phyloP scores from a whole-genome alignment of 2,888 invertebrate species.

The Phortica okadai region DNA sequence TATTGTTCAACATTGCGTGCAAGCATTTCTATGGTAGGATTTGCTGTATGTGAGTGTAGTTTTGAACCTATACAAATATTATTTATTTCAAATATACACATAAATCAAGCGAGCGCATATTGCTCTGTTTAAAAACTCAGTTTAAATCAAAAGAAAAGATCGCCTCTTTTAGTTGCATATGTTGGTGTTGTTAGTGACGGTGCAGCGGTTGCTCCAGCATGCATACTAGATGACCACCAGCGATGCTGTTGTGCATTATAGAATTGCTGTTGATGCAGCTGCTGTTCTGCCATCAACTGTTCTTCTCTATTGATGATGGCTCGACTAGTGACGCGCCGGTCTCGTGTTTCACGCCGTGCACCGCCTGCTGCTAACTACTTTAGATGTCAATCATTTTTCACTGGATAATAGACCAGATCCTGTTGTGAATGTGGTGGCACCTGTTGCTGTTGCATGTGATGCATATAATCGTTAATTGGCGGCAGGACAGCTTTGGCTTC shows the following conservation, averaged over 20 bases:
- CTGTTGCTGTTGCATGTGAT: conserved; percentile 72
- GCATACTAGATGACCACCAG: conserved; percentile 58
- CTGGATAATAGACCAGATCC: conserved; percentile 75
- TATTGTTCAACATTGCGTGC: conserved; percentile 19
- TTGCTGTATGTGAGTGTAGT: conserved; percentile 21
- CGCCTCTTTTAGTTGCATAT: conserved; percentile 70
- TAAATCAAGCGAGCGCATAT: not conserved
- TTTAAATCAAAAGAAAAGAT: conserved; percentile 68
- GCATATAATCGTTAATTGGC: conserved; percentile 75
- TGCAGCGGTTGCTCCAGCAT: conserved; percentile 47
- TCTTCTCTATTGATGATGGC: conserved; percentile 46
- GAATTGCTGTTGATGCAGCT: conserved; percentile 49
- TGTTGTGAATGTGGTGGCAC: conserved; percentile 63
- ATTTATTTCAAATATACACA: conserved; percentile 39
- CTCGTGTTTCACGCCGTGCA: conserved; percentile 42
- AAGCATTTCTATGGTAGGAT: conserved; percentile 13
- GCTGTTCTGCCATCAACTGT: conserved; percentile 45
- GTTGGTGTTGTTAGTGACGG: conserved; percentile 54
- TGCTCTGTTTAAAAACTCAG: conserved; percentile 34
- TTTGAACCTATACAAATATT: conserved; percentile 44
- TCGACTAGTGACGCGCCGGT: conserved; percentile 31
- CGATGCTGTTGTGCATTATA: conserved; percentile 56
- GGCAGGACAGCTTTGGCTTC: conserved; percentile 74
- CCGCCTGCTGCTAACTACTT: conserved; percentile 61
- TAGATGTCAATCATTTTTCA: conserved; percentile 75